Evolutionary conservation across 2,797 vertebrate genomes (phyloP), one percentile per base, ranked within the genome.

Genomic region (Otus scops): DNA sequence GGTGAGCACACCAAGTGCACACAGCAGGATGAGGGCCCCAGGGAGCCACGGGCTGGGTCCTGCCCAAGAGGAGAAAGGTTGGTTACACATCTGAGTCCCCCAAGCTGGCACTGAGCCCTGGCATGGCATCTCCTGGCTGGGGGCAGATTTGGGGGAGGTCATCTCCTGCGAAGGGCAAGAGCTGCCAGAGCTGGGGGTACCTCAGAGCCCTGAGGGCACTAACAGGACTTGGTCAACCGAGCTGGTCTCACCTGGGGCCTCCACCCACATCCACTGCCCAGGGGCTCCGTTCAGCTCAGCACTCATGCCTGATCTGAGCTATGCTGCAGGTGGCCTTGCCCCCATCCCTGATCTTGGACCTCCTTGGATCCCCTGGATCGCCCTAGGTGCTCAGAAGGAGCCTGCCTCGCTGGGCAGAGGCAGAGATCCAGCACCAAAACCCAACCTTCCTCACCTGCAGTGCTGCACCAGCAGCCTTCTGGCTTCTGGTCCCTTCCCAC

Each of bases 1-100:
- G 2, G 70, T 0, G 21, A 97, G 60, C 43, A 76, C 38, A 3
- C 53, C 22, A 0, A 96, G 71, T 1, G 17, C 21, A 9, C 88
- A 89, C 30, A 94, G 88, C 2, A 32, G 51, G 13, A 87, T 4
- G 28, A 97, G 69, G 19, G 53, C 85, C 13, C 61, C 43, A 0
- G 89, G 82, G 38, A 97, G 68, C 96, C 96, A 97, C 0, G 17
- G 56, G 36, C 11, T 89, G 86, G 51, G 39, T 48, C 80, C 90
- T 79, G 68, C 74, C 22, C 5, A 78, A 91, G 88, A 88, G 38
- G 47, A 92, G 70, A 80, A 92, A 94, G 27, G 30, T 1, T 76
- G 36, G 13, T 79, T 59, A 36, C 7, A 10, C 9, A 8, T 27
- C 13, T 23, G 50, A 14, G 36, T 48, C 12, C 30, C 16, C 57